Percentiles rank a stretch among this genome's conserved stretches.
Conservation (phyloP, 1,140 invertebrate genomes). For the Achroia grisella region DNA sequence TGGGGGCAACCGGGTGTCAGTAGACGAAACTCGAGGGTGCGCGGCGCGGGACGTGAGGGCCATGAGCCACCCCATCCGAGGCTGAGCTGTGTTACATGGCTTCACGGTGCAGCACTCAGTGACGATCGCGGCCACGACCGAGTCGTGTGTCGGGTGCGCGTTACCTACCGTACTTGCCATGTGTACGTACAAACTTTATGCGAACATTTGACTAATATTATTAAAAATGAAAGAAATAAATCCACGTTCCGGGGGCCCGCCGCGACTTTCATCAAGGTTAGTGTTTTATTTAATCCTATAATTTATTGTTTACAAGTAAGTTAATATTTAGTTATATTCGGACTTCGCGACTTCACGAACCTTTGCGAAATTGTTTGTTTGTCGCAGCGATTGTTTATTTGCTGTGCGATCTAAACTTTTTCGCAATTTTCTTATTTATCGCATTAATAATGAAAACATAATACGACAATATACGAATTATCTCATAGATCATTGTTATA, state of each 20-base stretch:
- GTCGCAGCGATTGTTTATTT: constrained; percentile 5
- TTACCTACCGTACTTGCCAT: constrained; percentile 21
- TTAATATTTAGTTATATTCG: no score
- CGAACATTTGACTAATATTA: constrained; percentile 18
- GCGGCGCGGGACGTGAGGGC: neutral
- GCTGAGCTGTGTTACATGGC: neutral
- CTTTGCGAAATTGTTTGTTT: constrained; percentile 10
- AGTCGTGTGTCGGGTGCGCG: constrained; percentile 5
- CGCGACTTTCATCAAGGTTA: constrained; percentile 7
- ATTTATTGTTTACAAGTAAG: no score
- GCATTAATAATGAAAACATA: no score
- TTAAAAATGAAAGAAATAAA: constrained; percentile 28
- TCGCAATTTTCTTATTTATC: no score
- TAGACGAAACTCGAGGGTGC: constrained; percentile 2
- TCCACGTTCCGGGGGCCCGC: constrained; percentile 3
- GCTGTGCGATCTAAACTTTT: constrained; percentile 2
- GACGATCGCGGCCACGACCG: constrained; percentile 12
- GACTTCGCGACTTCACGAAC: neutral
- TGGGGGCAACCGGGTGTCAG: constrained; percentile 9
- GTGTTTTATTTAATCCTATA: neutral
- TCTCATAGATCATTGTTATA: no score
- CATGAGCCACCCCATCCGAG: constrained; percentile 1
- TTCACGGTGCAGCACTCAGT: constrained; percentile 7
- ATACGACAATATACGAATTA: no score
- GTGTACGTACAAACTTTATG: constrained; percentile 41